Evolutionary conservation across 2,888 invertebrate genomes (phyloP).

Genomic region (Parelbella ahira): DNA sequence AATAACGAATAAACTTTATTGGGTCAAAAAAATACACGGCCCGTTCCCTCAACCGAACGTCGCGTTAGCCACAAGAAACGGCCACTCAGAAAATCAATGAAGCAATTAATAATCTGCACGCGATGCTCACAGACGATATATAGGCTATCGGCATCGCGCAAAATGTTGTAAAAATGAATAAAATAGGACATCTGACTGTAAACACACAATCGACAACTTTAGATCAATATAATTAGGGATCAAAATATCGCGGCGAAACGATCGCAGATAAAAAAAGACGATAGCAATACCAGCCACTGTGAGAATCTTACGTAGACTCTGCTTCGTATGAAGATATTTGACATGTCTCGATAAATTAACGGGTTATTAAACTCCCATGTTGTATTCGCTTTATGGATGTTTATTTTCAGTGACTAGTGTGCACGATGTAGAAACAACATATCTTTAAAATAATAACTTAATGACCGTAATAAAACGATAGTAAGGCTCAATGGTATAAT

Average conservation of each 20-base stretch:
- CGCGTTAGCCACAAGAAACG: slow-evolving; percentile 29
- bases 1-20: slow-evolving; percentile 4
- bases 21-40: slow-evolving; percentile 11
- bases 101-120: slow-evolving; percentile 53
- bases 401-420: too few relatives aligned
- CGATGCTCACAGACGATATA: slow-evolving; percentile 29
- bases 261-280: slow-evolving; percentile 6
- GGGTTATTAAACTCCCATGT: slow-evolving; percentile 18
- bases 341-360: slow-evolving; percentile 37
- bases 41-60: slow-evolving; percentile 19
- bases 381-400: slow-evolving; percentile 1
- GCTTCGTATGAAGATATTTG: slow-evolving; percentile 32
- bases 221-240: slow-evolving; percentile 3
- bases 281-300: slow-evolving; percentile 32
- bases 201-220: slow-evolving; percentile 6
- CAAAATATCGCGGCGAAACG: slow-evolving; percentile 5
- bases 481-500: too few relatives aligned
- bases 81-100: slow-evolving; percentile 45
- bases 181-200: slow-evolving; percentile 11
- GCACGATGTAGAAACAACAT: too few relatives aligned
- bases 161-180: slow-evolving; percentile 28
- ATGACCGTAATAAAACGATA: too few relatives aligned
- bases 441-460: too few relatives aligned
- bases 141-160: slow-evolving; percentile 23
- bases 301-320: slow-evolving; percentile 35